Percentiles rank a stretch among this genome's conserved stretches.
phyloP scores from a whole-genome alignment of 2,113 vertebrate species.

The Bucco capensis region DNA sequence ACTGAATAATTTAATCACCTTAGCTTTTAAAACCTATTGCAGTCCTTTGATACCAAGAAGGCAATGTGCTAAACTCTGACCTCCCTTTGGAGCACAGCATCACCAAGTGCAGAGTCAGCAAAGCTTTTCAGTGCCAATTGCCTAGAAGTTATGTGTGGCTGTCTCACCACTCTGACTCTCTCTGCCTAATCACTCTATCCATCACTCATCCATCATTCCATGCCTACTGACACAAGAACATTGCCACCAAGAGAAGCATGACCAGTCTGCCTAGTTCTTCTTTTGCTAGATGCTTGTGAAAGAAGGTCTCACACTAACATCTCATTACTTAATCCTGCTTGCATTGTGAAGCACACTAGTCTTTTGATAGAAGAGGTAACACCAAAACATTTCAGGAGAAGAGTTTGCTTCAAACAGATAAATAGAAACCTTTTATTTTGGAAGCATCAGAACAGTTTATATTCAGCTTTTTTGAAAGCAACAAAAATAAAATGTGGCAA shows the following conservation, averaged over 20 bases:
- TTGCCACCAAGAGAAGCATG: neutral
- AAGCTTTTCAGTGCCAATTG: neutral
- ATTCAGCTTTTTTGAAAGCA: neutral
- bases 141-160: neutral
- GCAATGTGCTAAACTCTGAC: neutral
- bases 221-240: neutral
- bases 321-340: neutral
- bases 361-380: neutral
- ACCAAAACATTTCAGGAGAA: neutral
- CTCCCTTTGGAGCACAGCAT: neutral
- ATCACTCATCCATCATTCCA: neutral
- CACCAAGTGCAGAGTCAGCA: neutral
- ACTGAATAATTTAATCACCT: neutral
- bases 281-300: neutral
- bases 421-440: neutral
- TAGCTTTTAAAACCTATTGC: neutral
- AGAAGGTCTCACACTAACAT: neutral
- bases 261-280: neutral
- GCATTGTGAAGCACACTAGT: neutral
- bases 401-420: neutral
- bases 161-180: neutral
- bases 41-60: neutral
- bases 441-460: neutral
- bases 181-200: neutral
- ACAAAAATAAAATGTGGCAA: neutral